Evolutionary conservation across 2,113 vertebrate genomes (phyloP), one percentile per base, ranked within the genome.

Genomic region (Thryonomys swinderianus): DNA sequence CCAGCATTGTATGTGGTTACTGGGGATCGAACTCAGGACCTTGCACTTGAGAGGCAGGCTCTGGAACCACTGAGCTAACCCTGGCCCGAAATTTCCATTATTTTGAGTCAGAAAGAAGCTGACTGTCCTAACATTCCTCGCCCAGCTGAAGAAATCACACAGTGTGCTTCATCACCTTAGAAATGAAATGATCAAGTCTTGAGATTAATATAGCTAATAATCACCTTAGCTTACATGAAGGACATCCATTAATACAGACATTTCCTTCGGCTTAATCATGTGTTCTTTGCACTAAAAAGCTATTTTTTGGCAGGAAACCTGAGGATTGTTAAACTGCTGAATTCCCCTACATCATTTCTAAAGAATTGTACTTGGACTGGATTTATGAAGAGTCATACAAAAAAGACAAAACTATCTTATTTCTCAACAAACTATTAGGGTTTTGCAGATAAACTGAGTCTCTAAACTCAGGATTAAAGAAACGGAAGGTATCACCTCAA

Each of bases 391-490:
- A 96, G 27, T 11, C 84, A 4, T 21, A 45, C 0, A 62, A 27
- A 82, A 78, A 55, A 57, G 13, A 45, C 32, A 96, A 95, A 85
- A 71, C 5, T 37, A 94, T 84, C 80, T 94, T 92, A 18, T 74
- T 76, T 94, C 42, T 88, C 20, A 73, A 73, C 23, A 85, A 95
- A 93, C 76, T 92, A 71, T n/a, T 88, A 79, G 61, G 30, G 37
- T 13, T 78, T 66, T 40, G 4, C 34, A 13, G 67, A 76, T 76
- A 34, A 78, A 87, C 23, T 87, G n/a, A 96, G 66, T 81, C 34
- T 97, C 84, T 66, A 81, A 96, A 85, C 21, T 76, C 13, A 79
- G 55, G 57, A 92, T 92, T 79, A 94, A 57, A 97, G 57, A 94
- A 69, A 37, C 23, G 78, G 53, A 57, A 40, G 40, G 32, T 32